These are phyloP conservation scores for Prosapia bicincta DNA, from an alignment of 2,888 invertebrate species.

Conservation along the genomic window DNA sequence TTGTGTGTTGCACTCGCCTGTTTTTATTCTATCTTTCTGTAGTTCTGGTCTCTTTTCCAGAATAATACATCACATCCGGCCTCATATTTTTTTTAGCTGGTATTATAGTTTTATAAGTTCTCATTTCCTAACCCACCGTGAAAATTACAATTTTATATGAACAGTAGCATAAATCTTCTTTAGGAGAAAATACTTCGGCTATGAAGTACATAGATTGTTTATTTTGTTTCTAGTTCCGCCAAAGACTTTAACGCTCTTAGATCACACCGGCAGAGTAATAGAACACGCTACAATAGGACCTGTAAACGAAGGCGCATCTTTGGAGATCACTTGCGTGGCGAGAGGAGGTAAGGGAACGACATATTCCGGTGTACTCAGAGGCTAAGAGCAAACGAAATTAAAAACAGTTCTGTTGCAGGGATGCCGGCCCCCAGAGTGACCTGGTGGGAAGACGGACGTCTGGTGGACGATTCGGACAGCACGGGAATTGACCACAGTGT, in stretches of 20 bases:
- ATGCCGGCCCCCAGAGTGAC: slow-evolving; percentile 13
- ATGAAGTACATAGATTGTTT: too few species aligned
- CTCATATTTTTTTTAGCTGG: too few species aligned
- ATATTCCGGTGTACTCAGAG: background rate
- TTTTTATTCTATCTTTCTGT: too few species aligned
- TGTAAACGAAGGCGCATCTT: slow-evolving; percentile 14
- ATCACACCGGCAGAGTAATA: slow-evolving; percentile 9
- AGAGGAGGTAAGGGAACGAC: background rate
- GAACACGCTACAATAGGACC: slow-evolving; percentile 5
- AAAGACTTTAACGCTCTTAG: slow-evolving; percentile 18
- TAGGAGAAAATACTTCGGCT: too few species aligned
- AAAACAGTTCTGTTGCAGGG: slow-evolving; percentile 1
- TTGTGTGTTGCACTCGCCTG: too few species aligned
- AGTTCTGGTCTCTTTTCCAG: too few species aligned
- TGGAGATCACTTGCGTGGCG: slow-evolving; percentile 17
- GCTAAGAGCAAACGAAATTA: background rate
- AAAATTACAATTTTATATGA: too few species aligned
- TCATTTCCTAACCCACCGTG: too few species aligned
- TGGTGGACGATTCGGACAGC: slow-evolving; percentile 6
- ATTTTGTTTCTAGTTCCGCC: slow-evolving; percentile 15
- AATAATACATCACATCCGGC: too few species aligned
- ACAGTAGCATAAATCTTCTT: too few species aligned
- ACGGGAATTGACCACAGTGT: background rate
- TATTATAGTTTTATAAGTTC: too few species aligned
- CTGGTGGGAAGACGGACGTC: slow-evolving; percentile 7